Evolutionary conservation across 2,888 invertebrate species (phyloP), one percentile per base, ranked within the genome.

Genomic region (Platypus cylindrus): DNA sequence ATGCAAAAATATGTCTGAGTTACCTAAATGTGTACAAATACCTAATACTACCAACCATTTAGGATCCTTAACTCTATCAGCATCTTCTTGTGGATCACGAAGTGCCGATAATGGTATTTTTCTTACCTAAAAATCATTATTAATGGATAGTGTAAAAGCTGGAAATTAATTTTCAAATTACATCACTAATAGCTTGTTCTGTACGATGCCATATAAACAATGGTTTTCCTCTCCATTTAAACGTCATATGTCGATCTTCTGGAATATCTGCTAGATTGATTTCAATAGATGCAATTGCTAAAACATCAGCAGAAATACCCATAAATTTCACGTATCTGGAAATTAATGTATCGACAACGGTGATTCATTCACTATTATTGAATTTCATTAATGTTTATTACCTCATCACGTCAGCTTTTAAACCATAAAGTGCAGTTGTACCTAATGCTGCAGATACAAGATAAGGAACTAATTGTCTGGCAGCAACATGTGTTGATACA

Each of bases 31-130:
- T 7, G 84, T 83, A 56, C 84, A 84, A 43, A 89, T 74, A 30
- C 85, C 87, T 37, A 87, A 60, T 2, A 85, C 67, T 16, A 90
- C 65, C 22, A 87, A 65, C 80, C 83, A 90, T 44, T 83, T 73
- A 5, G 75, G 75, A 34, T 71, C 73, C 48, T 68, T 49, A 5
- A 44, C 44, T 20, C 50, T 29, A 8, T 45, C 34, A n/a, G 38
- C 32, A 26, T 50, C 51, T 1, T 31, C 16, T 12, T 44, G 64
- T 1, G 84, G 85, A 56, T 89, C 79, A 34, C 81, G 67, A 27
- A 89, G 64, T 0, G 62, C 52, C 3, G 64, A 49, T 16, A 83
- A 32, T 34, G 75, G 70, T 7, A 81, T 78, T 15, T 60, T 56
- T 33, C 64, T 57, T 53, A 77, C 43, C 38, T 40, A 20, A 22